Evolutionary conservation across 2,888 invertebrate species (phyloP).

Genomic region (Tolmerus cingulatus): DNA sequence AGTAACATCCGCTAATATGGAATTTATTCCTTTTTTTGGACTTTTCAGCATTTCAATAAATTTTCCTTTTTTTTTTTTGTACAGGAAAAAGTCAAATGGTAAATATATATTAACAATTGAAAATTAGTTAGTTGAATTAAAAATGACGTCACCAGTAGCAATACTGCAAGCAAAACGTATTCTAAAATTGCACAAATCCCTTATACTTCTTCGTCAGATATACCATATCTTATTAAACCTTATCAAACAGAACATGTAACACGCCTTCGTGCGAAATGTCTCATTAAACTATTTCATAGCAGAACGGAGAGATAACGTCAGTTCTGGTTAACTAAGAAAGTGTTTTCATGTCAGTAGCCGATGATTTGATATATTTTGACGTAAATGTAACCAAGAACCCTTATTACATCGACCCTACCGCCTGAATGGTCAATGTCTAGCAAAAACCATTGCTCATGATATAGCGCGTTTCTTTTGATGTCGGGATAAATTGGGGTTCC

Average conservation of each 20-base stretch:
- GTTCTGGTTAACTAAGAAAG: background rate
- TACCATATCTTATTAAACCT: background rate
- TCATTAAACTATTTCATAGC: background rate
- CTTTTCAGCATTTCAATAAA: no score
- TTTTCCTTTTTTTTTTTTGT: no score
- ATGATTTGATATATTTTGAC: conserved; percentile 33
- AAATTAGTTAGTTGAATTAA: no score
- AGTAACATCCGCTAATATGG: no score
- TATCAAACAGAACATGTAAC: background rate
- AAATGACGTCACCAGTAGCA: no score
- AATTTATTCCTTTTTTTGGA: no score
- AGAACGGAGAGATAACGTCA: background rate
- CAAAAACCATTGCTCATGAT: conserved; percentile 15
- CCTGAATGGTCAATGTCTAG: conserved; percentile 17
- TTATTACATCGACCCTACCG: conserved; percentile 23
- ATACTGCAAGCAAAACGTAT: no score
- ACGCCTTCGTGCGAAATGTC: background rate
- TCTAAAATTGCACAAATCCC: no score
- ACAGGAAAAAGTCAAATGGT: no score
- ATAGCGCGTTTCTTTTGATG: conserved; percentile 27
- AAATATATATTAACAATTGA: no score
- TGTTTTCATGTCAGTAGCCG: conserved; percentile 16
- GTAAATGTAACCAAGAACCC: conserved; percentile 29
- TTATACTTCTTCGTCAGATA: background rate
- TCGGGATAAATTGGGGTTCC: conserved; percentile 31